phyloP scores from a whole-genome alignment of 2,888 invertebrate genomes.

The Mamestra brassicae region DNA sequence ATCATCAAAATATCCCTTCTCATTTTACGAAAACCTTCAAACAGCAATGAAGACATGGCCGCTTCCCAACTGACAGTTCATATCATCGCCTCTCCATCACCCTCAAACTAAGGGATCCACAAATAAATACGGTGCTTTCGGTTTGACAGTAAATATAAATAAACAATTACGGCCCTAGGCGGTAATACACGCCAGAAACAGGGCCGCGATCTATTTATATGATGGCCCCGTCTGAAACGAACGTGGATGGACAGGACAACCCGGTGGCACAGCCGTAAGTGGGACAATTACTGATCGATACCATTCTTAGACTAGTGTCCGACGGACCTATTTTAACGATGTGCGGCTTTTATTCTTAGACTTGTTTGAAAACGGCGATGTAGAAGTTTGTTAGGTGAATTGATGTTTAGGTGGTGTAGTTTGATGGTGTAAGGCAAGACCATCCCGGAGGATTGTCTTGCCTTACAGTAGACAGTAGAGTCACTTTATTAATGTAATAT shows the following conservation, averaged over 20 bases:
- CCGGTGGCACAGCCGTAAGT: slow-evolving; percentile 60
- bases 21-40: slow-evolving; percentile 10
- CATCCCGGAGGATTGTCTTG: no score
- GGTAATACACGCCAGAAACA: slow-evolving; percentile 60
- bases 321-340: slow-evolving; percentile 10
- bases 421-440: neutral
- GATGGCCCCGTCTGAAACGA: slow-evolving; percentile 57
- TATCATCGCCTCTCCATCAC: slow-evolving; percentile 38
- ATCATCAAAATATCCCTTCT: neutral
- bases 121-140: slow-evolving; percentile 56
- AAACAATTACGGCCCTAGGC: slow-evolving; percentile 65
- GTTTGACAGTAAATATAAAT: slow-evolving; percentile 63
- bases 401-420: neutral
- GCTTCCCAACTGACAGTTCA: slow-evolving; percentile 26
- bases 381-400: neutral
- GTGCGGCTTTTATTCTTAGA: neutral
- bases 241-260: slow-evolving; percentile 36
- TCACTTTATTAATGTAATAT: no score
- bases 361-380: neutral
- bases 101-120: slow-evolving; percentile 48
- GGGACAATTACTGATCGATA: slow-evolving; percentile 67
- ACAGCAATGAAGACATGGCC: slow-evolving; percentile 23
- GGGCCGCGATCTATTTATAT: slow-evolving; percentile 63
- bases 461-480: no score
- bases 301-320: slow-evolving; percentile 35